phyloP scores from a whole-genome alignment of 2,888 invertebrate species.

The Phanerotoma sp. region DNA sequence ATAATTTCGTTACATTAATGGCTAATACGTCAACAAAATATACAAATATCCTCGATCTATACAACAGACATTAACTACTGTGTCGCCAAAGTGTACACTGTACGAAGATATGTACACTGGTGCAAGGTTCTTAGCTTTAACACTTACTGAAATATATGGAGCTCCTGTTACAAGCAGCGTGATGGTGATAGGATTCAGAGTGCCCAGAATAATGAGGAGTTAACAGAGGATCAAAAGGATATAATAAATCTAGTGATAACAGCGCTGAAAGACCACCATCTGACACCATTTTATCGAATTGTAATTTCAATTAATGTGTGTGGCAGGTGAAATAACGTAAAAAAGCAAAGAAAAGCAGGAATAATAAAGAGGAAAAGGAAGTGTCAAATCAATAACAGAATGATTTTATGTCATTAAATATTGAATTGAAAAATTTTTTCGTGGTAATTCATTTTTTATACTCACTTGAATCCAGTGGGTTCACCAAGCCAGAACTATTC shows the following conservation, averaged over 20 bases:
- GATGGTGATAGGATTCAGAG: constrained; percentile 56
- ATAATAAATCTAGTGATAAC: constrained; percentile 55
- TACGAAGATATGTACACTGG: constrained; percentile 2
- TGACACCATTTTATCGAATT: constrained; percentile 30
- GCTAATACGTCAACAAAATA: no score
- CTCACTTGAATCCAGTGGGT: constrained; percentile 66
- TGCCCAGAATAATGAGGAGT: constrained; percentile 55
- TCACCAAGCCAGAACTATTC: constrained; percentile 70
- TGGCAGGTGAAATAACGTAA: not conserved
- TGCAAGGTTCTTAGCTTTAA: constrained; percentile 41
- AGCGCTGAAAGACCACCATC: constrained; percentile 57
- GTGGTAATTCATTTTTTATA: constrained; percentile 28
- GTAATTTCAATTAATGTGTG: constrained; percentile 5
- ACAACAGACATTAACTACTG: no score
- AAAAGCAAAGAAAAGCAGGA: constrained; percentile 19
- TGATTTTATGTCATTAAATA: constrained; percentile 33
- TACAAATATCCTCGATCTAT: no score
- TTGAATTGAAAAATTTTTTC: constrained; percentile 23
- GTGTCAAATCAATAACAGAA: constrained; percentile 38
- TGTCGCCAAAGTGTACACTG: no score
- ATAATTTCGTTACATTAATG: no score
- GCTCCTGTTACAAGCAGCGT: constrained; percentile 54
- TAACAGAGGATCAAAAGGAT: constrained; percentile 56
- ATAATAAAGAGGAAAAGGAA: constrained; percentile 24
- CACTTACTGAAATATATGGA: constrained; percentile 56